Evolutionary conservation across 2,888 invertebrate species (phyloP).

Genomic region (Cheilosia scutellata): DNA sequence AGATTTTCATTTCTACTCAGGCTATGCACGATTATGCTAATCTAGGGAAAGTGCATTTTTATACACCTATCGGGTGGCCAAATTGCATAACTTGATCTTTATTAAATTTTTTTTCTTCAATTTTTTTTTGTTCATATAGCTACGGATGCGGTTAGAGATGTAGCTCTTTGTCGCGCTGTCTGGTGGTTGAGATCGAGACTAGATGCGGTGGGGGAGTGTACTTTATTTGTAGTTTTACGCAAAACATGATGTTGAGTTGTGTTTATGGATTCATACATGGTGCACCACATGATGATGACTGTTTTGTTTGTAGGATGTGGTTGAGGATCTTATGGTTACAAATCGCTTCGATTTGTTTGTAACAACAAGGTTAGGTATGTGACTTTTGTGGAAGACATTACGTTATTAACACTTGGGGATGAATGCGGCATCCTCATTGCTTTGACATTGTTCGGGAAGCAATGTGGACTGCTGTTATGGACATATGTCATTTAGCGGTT

Average conservation of each 20-base stretch:
- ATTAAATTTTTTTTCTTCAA: constrained; percentile 62
- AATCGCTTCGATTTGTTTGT: constrained; percentile 61
- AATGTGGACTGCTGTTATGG: not conserved
- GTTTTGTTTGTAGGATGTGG: constrained; percentile 24
- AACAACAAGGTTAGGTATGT: constrained; percentile 69
- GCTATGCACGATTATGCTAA: constrained; percentile 76
- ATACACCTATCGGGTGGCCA: constrained; percentile 76
- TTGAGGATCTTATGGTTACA: constrained; percentile 56
- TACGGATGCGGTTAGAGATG: constrained; percentile 11
- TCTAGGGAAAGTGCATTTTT: constrained; percentile 76
- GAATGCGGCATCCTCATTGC: constrained; percentile 66
- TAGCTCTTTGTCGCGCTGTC: constrained; percentile 53
- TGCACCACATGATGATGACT: constrained; percentile 50
- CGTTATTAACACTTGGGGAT: constrained; percentile 22
- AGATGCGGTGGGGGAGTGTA: constrained; percentile 14
- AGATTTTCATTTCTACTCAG: constrained; percentile 75
- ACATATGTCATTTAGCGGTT: not conserved
- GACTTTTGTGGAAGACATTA: constrained; percentile 57
- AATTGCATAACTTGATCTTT: constrained; percentile 76
- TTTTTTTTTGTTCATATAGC: not conserved
- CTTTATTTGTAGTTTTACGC: constrained; percentile 69
- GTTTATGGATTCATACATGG: constrained; percentile 68
- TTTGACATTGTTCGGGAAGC: constrained; percentile 14
- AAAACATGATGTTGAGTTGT: constrained; percentile 70
- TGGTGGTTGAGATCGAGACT: not conserved